Conservation (phyloP, 2,888 invertebrate genomes). For the Watsonalla cultraria region DNA sequence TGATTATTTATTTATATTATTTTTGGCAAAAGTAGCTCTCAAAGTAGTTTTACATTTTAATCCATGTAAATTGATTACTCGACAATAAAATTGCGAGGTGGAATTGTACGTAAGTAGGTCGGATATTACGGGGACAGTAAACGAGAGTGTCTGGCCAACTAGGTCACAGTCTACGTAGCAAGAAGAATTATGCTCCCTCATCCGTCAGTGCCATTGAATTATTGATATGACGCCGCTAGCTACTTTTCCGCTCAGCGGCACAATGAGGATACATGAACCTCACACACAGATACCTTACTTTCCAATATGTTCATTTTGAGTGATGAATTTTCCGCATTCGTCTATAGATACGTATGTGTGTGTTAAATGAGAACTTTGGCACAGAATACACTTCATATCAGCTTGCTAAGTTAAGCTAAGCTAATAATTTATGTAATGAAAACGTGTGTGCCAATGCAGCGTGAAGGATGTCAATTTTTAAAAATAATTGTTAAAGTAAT, state of each 20-base stretch:
- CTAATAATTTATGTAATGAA: too few relatives aligned
- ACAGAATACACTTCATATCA: too few relatives aligned
- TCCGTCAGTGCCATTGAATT: slow-evolving; percentile 46
- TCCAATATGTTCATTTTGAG: too few relatives aligned
- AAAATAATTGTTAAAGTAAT: too few relatives aligned
- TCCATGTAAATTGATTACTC: slow-evolving; percentile 26
- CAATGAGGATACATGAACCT: background rate
- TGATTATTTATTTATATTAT: too few relatives aligned
- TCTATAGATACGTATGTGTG: too few relatives aligned
- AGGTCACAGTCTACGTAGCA: slow-evolving; percentile 39
- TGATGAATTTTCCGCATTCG: too few relatives aligned
- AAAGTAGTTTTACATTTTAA: background rate
- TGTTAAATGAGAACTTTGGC: too few relatives aligned
- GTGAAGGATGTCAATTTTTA: too few relatives aligned
- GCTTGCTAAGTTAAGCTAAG: too few relatives aligned
- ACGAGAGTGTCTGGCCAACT: slow-evolving; percentile 55
- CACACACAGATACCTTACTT: background rate
- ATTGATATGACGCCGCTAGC: slow-evolving; percentile 41
- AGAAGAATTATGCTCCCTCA: slow-evolving; percentile 33
- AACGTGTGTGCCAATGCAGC: too few relatives aligned
- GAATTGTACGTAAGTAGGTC: slow-evolving; percentile 52
- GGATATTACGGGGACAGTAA: slow-evolving; percentile 64
- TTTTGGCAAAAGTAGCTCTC: too few relatives aligned
- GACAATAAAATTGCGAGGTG: slow-evolving; percentile 38
- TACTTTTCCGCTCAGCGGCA: slow-evolving; percentile 15